These are phyloP conservation scores for Sylvilagus floridanus DNA, from an alignment of 2,797 vertebrate genomes.

Conservation along the genomic window DNA sequence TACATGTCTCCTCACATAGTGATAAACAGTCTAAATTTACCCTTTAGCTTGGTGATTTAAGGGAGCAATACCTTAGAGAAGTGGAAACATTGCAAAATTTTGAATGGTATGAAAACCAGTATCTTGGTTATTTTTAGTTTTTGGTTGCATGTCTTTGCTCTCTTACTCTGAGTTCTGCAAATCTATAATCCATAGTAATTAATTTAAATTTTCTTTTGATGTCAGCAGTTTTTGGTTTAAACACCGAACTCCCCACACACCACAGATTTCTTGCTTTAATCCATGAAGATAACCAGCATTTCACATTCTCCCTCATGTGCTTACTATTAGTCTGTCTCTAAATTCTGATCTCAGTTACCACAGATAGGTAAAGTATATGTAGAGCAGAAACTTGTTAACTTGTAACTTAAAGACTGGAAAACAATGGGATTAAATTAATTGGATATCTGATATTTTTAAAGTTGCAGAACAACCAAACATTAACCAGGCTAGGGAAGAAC, in stretches of 20 bases:
- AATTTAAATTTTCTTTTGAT: slow-evolving; percentile 68
- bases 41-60: neutral
- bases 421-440: slow-evolving; percentile 69
- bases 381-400: slow-evolving; percentile 67
- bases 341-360: slow-evolving; percentile 71
- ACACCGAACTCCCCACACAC: slow-evolving; percentile 46
- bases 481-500: slow-evolving; percentile 19
- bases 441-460: slow-evolving; percentile 62
- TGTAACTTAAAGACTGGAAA: slow-evolving; percentile 74
- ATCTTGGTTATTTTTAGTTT: slow-evolving; percentile 6
- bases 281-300: slow-evolving; percentile 46
- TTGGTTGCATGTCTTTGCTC: neutral
- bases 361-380: slow-evolving; percentile 55
- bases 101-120: neutral
- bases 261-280: slow-evolving; percentile 65
- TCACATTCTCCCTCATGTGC: slow-evolving; percentile 5
- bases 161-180: slow-evolving; percentile 27
- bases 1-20: neutral
- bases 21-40: neutral
- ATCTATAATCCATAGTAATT: slow-evolving; percentile 38
- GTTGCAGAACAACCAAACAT: slow-evolving; percentile 38
- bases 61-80: slow-evolving; percentile 22
- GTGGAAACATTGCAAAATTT: neutral
- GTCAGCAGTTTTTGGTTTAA: slow-evolving; percentile 65
- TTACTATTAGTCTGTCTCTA: slow-evolving; percentile 54